A percentile compares a stretch with the other conserved stretches of the same genome.
Evolutionary conservation across 37 sponge, comb jelly and placozoan genomes (phyloP).

Genomic region (Bolinopsis microptera): DNA sequence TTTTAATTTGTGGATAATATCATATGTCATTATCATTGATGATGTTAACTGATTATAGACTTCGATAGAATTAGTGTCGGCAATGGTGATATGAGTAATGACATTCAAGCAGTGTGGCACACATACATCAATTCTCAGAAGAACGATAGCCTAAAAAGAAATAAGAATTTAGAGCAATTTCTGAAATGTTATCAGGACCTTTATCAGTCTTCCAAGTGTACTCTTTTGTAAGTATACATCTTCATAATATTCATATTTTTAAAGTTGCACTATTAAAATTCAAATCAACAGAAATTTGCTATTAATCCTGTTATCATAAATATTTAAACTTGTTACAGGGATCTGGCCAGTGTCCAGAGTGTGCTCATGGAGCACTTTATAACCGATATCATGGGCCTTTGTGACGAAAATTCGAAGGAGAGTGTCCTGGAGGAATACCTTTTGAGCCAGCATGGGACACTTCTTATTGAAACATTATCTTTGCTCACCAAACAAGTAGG

Average conservation of each 20-base stretch:
- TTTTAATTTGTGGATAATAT: no score
- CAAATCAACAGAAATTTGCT: not conserved
- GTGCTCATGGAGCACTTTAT: conserved; percentile 50
- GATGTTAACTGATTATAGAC: no score
- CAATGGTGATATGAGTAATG: conserved; percentile 62
- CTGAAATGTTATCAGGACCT: not conserved
- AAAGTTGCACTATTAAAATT: no score
- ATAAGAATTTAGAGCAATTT: not conserved
- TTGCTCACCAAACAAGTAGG: not conserved
- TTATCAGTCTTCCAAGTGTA: not conserved
- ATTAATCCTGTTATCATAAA: not conserved
- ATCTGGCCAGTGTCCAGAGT: conserved; percentile 60
- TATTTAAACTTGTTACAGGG: not conserved
- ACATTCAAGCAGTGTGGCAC: conserved; percentile 50
- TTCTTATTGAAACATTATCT: conserved; percentile 21
- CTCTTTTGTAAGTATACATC: conserved; percentile 13
- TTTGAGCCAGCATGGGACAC: not conserved
- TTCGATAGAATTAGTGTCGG: not conserved
- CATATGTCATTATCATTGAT: no score
- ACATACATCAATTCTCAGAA: conserved; percentile 26
- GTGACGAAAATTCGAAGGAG: conserved; percentile 33
- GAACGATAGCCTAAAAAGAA: not conserved
- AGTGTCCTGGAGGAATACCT: conserved; percentile 3
- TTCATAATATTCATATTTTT: no score
- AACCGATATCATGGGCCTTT: conserved; percentile 48